Percentiles rank a stretch among this genome's conserved stretches.
Conservation (phyloP, 2,113 vertebrate genomes). For the Syngnathus floridae region DNA sequence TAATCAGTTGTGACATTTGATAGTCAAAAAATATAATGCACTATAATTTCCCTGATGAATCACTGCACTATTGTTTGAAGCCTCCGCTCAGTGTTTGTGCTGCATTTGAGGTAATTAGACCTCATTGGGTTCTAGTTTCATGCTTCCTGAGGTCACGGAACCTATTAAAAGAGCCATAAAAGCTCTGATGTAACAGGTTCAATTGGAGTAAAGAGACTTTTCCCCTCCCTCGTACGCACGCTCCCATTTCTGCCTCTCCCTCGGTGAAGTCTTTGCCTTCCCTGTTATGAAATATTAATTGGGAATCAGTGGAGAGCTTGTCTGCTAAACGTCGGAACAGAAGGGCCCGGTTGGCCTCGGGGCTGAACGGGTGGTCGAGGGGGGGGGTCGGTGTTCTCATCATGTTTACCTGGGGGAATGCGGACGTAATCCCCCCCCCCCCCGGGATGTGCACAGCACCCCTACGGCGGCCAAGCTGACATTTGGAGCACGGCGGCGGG, state of each 20-base stretch:
- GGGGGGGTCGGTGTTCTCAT: conserved; percentile 45
- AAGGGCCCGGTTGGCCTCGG: conserved; percentile 58
- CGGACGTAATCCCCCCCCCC: conserved; percentile 8
- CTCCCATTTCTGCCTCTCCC: conserved; percentile 21
- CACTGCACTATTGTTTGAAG: not conserved
- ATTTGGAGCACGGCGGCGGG: conserved; percentile 51
- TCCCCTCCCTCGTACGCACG: conserved; percentile 7
- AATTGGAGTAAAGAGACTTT: not conserved
- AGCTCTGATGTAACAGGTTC: conserved; percentile 13
- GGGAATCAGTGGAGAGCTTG: conserved; percentile 70
- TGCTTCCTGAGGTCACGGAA: conserved; percentile 16
- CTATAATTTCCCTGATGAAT: not conserved
- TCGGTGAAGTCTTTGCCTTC: conserved; percentile 48
- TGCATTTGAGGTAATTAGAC: conserved; percentile 11
- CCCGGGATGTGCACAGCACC: conserved; percentile 43
- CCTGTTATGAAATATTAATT: conserved; percentile 73
- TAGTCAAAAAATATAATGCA: not conserved
- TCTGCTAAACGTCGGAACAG: conserved; percentile 71
- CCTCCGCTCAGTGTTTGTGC: not conserved
- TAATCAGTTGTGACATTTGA: not conserved
- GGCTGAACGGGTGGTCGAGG: conserved; percentile 34
- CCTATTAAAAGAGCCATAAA: conserved; percentile 23
- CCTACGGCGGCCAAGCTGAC: conserved; percentile 51
- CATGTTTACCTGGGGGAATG: conserved; percentile 58
- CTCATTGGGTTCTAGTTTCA: conserved; percentile 10